Base-by-base conservation (phyloP, 1,140 invertebrate genomes). In the Drosophila setifemur region DNA sequence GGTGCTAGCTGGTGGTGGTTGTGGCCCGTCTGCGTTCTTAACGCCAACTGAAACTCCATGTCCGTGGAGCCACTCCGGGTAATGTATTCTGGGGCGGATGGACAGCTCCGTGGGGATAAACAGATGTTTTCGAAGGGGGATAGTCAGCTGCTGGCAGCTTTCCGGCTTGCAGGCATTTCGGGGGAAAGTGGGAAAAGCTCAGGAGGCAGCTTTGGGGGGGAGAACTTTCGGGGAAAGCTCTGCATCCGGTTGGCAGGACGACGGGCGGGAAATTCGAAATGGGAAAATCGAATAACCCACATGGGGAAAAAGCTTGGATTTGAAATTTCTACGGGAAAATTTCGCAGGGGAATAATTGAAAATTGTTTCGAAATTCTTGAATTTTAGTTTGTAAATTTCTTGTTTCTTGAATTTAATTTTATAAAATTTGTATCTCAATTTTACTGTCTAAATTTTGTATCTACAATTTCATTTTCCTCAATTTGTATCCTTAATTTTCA, bases 21-120 rank as follows among this genome's bases (percentile, higher is more conserved):
- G 83, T 88, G 61, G 63, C 83, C 67, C 83, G 67, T 75, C 53
- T 68, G 79, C 60, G 74, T 75, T 53, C 78, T 82, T 67, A 88
- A 83, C 77, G 78, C 72, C 78, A 78, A 88, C 83, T 88, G 78
- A 83, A 37, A 16, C 33, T 12, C 31, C 31, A 12, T 33, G 11
- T 33, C 14, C 31, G 31, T 6, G 14, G 14, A 7, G 14, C 33
- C 14, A 37, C 33, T 37, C 33, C 33, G 33, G 33, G 8, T 6
- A 16, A 37, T 14, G n/a, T n/a, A n/a, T n/a, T n/a, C n/a, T 37
- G 33, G 14, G 12, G 4, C 33, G 33, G 14, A 37, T 37, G 14
- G 33, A 16, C 33, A 37, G 33, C 12, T 37, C 33, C 3, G 12
- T 12, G 33, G 7, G 5, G 16, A 2, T 7, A 2, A 37, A 16